Evolutionary conservation across 2,888 invertebrate species (phyloP), one percentile per base, ranked within the genome.

Genomic region (Macroteleia sp.): DNA sequence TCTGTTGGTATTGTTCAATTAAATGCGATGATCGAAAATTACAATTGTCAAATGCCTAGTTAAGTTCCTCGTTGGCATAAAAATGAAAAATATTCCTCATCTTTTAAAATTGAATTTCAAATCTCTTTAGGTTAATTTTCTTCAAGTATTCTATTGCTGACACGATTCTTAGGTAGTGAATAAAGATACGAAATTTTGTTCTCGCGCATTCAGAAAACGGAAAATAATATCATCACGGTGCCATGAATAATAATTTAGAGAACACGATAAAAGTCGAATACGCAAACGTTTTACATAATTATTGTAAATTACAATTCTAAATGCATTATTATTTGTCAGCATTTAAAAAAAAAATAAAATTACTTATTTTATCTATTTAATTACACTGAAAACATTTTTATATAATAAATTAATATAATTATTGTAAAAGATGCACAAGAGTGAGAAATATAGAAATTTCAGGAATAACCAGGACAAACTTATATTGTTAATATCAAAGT

Each of bases 241-340:
- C 20, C 44, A 57, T 44, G 44, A 44, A 57, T 44, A 44, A 57
- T 44, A 57, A 57, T 57, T 42, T 20, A 19, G 42, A 17, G 56
- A 28, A 28, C 28, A 28, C n/a, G 17, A 56, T 28, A 41, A 41
- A 41, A 41, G 41, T n/a, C 25, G 32, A 28, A 14, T 25, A 28
- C 41, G 28, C n/a, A 12, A 25, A 12, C 10, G 12, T 28, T 56
- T 41, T 41, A 19, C 5, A 56, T 54, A 56, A 56, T 56, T 56
- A 22, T 41, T 39, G 14, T 17, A 41, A 56, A 36, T 54, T 34
- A 25, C 1, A 39, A 36, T 14, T 36, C 39, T 14, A 12, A 8
- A 30, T 30, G 9, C 19, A 6, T 2, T n/a, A 19, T 17, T 9
- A 41, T 41, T 44, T 4, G 28, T 30, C 30, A 10, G 2, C 5